Base-by-base conservation (phyloP, 2,888 invertebrate species). In the Metalampra italica region DNA sequence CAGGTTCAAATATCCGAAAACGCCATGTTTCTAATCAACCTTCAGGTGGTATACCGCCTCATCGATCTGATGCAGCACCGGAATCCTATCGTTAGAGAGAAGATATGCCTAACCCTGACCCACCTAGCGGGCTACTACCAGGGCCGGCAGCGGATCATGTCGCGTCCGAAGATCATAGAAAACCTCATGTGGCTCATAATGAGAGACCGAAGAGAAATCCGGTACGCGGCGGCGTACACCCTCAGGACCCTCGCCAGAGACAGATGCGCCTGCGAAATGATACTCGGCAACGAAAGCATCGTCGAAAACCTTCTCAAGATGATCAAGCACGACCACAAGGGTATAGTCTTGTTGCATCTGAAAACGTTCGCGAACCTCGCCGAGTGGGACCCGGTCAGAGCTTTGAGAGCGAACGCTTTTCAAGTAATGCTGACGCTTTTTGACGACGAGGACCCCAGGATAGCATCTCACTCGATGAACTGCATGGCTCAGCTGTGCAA, bases 1-100 rank as follows among this genome's bases (percentile, higher is more conserved):
- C 69, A 88, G 89, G 78, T 87, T 8, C 78, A 81, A 68, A 81
- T 82, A 64, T 68, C 87, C 46, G 86, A 88, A 59, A 75, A 64
- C 54, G 82, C 87, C 0, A 61, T 78, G 51, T 82, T 77, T 51
- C 69, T 89, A 1, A 73, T 88, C 39, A 60, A 80, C 1, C 57
- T 77, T 1, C 71, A 85, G 48, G 58, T 87, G 0, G 78, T 80
- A 0, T 80, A 81, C 52, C 78, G 88, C 1, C 66, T 89, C 2
- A 71, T 81, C 13, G 82, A 86, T 40, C 58, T 88, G 22, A 81
- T 87, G 73, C 54, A 59, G 14, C 57, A 76, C 43, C 60, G 61
- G 0, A 66, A 86, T 29, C 82, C 86, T 0, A 64, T 87, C 9
- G 63, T 84, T 30, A 68, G 81, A 3, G 88, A 89, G 63, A 86